phyloP scores from a whole-genome alignment of 2,888 invertebrate species.

The Machimus rusticus region DNA sequence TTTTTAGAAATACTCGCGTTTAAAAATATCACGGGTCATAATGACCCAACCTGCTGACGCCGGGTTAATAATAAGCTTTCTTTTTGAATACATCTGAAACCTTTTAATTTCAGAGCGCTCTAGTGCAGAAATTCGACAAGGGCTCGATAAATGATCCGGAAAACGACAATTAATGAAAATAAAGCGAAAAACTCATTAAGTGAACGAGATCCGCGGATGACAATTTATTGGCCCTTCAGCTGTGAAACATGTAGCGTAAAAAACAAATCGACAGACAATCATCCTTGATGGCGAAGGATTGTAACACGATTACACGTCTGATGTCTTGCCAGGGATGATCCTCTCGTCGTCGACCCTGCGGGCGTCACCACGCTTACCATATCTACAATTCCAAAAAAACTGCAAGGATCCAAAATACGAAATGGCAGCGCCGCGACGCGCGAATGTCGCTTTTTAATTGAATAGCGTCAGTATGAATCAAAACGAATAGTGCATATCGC shows the following conservation, averaged over 20 bases:
- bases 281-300: neutral
- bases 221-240: neutral
- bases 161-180: neutral
- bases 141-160: neutral
- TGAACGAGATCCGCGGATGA: neutral
- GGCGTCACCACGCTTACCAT: too few relatives aligned
- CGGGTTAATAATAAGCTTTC: too few relatives aligned
- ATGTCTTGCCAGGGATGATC: neutral
- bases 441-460: neutral
- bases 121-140: neutral
- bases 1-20: too few relatives aligned
- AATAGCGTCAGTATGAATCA: slow-evolving; percentile 13
- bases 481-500: slow-evolving; percentile 14
- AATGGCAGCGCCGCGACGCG: neutral
- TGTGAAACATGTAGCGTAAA: neutral
- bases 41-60: too few relatives aligned
- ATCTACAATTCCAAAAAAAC: neutral
- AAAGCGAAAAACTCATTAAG: neutral
- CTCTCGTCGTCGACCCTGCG: neutral
- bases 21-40: too few relatives aligned
- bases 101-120: neutral
- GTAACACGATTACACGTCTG: neutral
- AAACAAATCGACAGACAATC: neutral
- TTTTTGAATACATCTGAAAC: neutral
- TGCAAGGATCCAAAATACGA: neutral